Conservation (phyloP, 2,888 invertebrate genomes). For the Blomia tropicalis region DNA sequence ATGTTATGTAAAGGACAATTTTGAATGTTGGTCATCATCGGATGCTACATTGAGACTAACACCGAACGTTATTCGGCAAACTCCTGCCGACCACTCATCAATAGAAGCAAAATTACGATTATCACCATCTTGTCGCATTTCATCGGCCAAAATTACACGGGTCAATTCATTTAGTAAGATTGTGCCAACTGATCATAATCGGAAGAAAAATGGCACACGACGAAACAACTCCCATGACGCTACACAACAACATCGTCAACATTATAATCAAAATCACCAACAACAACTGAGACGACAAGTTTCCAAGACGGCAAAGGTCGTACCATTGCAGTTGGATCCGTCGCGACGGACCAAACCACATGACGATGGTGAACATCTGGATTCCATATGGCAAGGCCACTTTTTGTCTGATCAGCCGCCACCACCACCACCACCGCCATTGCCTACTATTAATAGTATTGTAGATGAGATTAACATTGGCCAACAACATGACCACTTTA, state of each 20-base stretch:
- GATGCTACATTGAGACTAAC: background rate
- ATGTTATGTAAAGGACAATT: background rate
- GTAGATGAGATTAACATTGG: background rate
- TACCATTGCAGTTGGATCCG: background rate
- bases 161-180: background rate
- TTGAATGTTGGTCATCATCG: background rate
- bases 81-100: background rate
- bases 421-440: background rate
- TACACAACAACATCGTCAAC: background rate
- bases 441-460: conserved; percentile 8
- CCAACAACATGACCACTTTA: background rate
- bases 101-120: background rate
- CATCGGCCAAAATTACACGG: background rate
- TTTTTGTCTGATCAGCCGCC: background rate
- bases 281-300: too few relatives aligned
- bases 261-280: background rate
- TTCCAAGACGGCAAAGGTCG: too few relatives aligned
- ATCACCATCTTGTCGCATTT: conserved; percentile 6
- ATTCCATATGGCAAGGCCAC: conserved; percentile 22
- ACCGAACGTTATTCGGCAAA: background rate
- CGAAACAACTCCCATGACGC: too few relatives aligned
- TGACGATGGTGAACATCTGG: conserved; percentile 19
- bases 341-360: background rate
- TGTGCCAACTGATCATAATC: background rate
- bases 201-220: too few relatives aligned